These are phyloP conservation scores for Heliocidaris erythrogramma DNA, from an alignment of 35 echinoderm and acorn worm species.

Conservation along the genomic window DNA sequence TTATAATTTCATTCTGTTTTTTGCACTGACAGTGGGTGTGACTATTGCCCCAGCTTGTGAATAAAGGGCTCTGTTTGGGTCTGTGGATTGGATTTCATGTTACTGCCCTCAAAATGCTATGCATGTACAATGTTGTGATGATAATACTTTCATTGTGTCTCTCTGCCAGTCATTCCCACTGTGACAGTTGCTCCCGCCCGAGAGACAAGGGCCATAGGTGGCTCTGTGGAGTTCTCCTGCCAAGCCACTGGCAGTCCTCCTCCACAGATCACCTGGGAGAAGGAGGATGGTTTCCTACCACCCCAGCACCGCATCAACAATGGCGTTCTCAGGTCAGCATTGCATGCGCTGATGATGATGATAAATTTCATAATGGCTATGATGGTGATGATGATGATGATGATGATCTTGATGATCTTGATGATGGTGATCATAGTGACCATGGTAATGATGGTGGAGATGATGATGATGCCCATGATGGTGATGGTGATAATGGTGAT, in stretches of 20 bases:
- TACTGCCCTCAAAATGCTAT: too few species aligned
- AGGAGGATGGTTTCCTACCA: constrained; percentile 68
- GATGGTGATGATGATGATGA: not conserved
- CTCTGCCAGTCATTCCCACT: constrained; percentile 75
- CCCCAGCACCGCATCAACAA: constrained; percentile 71
- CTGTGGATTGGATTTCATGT: too few species aligned
- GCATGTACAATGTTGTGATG: too few species aligned
- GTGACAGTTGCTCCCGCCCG: constrained; percentile 59
- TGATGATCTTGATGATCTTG: not conserved
- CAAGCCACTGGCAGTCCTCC: constrained; percentile 73
- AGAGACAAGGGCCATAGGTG: constrained; percentile 79
- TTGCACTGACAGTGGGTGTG: too few species aligned
- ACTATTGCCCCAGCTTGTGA: too few species aligned
- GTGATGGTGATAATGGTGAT: not conserved
- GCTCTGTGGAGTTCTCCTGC: constrained; percentile 85
- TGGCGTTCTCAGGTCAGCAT: constrained; percentile 84
- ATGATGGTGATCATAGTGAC: not conserved
- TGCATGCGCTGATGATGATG: not conserved
- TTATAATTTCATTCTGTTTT: too few species aligned
- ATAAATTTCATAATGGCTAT: not conserved
- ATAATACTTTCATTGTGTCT: not conserved
- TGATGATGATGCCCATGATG: not conserved
- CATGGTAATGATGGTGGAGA: not conserved
- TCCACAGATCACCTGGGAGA: constrained; percentile 77
- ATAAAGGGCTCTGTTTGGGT: too few species aligned